Evolutionary conservation across 2,888 invertebrate species (phyloP).

Genomic region (Sarcophaga rosellei): DNA sequence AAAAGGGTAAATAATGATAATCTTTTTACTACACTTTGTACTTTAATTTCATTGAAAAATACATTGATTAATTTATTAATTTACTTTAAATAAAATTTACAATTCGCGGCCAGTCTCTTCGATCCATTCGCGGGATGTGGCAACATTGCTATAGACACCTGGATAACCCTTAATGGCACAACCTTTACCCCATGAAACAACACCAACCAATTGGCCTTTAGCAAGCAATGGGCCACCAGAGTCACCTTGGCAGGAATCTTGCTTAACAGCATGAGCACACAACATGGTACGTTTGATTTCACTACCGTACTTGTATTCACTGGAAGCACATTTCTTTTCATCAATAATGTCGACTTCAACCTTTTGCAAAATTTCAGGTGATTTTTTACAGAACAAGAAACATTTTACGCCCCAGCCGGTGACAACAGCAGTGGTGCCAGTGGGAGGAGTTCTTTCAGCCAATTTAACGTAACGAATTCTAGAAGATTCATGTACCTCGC

Average conservation of each 20-base stretch:
- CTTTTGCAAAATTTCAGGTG: slow-evolving; percentile 68
- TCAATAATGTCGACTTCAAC: slow-evolving; percentile 71
- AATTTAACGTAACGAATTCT: slow-evolving; percentile 72
- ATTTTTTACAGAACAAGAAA: slow-evolving; percentile 71
- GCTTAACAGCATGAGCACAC: slow-evolving; percentile 74
- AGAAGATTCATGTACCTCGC: slow-evolving; percentile 72
- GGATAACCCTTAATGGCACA: slow-evolving; percentile 70
- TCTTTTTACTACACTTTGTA: too few relatives aligned
- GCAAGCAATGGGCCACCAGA: slow-evolving; percentile 77
- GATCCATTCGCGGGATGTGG: slow-evolving; percentile 71
- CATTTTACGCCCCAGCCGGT: slow-evolving; percentile 80
- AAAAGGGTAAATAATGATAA: too few relatives aligned
- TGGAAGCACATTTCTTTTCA: slow-evolving; percentile 36
- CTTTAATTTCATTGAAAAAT: too few relatives aligned
- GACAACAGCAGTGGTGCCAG: slow-evolving; percentile 75
- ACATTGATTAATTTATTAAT: too few relatives aligned
- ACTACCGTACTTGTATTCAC: slow-evolving; percentile 72
- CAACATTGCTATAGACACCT: slow-evolving; percentile 56
- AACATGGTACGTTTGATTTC: slow-evolving; percentile 73
- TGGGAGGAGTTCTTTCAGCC: slow-evolving; percentile 71
- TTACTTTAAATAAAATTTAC: slow-evolving; percentile 49
- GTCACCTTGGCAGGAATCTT: slow-evolving; percentile 79
- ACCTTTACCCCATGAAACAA: slow-evolving; percentile 78
- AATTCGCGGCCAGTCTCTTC: slow-evolving; percentile 40
- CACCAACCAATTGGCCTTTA: slow-evolving; percentile 73